phyloP scores from a whole-genome alignment of 2,797 vertebrate genomes.

The Astyanax mexicanus region DNA sequence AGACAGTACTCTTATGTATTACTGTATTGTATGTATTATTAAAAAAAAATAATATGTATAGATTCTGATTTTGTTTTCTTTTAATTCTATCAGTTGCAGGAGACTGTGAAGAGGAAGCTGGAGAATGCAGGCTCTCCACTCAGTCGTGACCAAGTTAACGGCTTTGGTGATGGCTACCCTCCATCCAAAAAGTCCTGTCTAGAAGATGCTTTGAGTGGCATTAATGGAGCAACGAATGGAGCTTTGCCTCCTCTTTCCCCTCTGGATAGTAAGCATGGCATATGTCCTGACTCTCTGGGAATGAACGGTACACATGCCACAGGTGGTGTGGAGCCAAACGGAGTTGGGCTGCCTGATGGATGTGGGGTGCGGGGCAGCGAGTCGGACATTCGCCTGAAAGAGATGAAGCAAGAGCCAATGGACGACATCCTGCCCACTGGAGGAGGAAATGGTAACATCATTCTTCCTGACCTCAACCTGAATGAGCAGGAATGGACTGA shows the following conservation, averaged over 20 bases:
- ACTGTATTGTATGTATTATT: no score
- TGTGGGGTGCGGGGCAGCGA: constrained; percentile 69
- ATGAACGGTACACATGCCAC: constrained; percentile 81
- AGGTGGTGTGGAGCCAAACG: constrained; percentile 71
- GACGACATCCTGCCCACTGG: constrained; percentile 88
- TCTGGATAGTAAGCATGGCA: constrained; percentile 84
- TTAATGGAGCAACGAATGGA: constrained; percentile 83
- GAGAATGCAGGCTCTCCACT: constrained; percentile 87
- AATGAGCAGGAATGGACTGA: constrained; percentile 98
- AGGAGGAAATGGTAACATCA: constrained; percentile 85
- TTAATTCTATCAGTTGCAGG: constrained; percentile 84
- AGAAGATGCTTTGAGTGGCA: constrained; percentile 76
- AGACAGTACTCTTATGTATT: no score
- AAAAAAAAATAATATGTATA: no score
- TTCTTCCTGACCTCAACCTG: constrained; percentile 94
- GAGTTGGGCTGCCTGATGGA: constrained; percentile 71
- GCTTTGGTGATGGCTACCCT: constrained; percentile 87
- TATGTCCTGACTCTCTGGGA: constrained; percentile 73
- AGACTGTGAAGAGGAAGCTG: constrained; percentile 93
- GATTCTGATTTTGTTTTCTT: not conserved
- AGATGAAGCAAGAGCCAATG: constrained; percentile 94
- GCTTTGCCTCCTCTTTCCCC: constrained; percentile 82
- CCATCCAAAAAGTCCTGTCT: constrained; percentile 88
- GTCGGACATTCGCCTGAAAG: constrained; percentile 86
- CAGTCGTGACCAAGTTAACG: constrained; percentile 89